Base-by-base conservation (phyloP, 2,888 invertebrate genomes). In the Sinohyriopsis cumingii region DNA sequence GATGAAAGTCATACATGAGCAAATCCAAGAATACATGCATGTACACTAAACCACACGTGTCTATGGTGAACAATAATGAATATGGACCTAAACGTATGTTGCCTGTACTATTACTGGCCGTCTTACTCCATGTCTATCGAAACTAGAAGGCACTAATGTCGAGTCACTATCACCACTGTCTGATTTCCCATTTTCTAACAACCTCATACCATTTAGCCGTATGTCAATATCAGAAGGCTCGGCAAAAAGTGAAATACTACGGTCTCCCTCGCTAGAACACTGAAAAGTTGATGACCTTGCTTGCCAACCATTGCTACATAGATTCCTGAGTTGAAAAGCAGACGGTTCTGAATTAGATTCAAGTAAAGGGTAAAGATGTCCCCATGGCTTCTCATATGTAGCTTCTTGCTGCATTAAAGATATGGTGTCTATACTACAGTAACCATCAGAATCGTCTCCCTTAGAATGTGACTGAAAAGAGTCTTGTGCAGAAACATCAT, bases 381-480 rank as follows among this genome's bases (percentile, higher is more conserved):
- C 45, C 45, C 45, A 45, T 45, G 45, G 45, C 15, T 45, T 45
- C 12, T 45, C 45, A 45, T 45, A 45, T 3, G 15, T 15, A n/a
- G 71, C 54, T 1, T 59, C 57, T 45, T 75, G 75, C 3, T 69
- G 75, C 25, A 73, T 66, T 56, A 75, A 53, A 20, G 77, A 77
- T 28, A 75, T 24, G 65, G 75, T 77, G 68, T 77, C 77, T 61
- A 77, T 77, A 55, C 77, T 75, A 53, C 75, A 75, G 60, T 77
- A 77, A n/a, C 77, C 77, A 53, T 77, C 77, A 12, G 77, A 75
- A 33, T 77, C 77, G 60, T 77, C 75, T 28, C 62, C 65, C 59
- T 75, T 62, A 18, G 70, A 72, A 28, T 56, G 55, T 20, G 68
- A 64, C 20, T 57, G 33, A 9, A 61, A 22, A 7, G 53, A 59